Conservation (phyloP, 2,888 invertebrate genomes). For the Pammene aurita region DNA sequence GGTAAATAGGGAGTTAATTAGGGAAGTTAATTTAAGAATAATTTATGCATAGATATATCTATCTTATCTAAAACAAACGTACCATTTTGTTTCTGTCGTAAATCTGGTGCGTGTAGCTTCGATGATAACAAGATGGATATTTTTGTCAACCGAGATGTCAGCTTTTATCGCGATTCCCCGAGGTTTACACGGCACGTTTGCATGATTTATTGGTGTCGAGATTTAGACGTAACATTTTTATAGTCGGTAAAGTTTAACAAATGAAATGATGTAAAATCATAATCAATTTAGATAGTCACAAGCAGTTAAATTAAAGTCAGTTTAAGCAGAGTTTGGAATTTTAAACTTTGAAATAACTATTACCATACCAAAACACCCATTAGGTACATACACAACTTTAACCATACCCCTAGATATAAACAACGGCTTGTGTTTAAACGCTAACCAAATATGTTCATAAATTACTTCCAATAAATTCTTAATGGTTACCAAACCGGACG, state of each 20-base stretch:
- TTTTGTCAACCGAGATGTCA: conserved; percentile 18
- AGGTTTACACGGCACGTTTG: conserved; percentile 9
- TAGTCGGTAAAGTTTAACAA: background rate
- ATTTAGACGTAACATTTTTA: conserved; percentile 7
- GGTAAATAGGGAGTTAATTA: too few relatives aligned
- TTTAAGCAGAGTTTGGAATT: too few relatives aligned
- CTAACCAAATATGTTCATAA: too few relatives aligned
- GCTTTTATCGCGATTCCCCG: conserved; percentile 24
- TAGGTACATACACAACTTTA: too few relatives aligned
- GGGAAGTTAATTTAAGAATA: background rate
- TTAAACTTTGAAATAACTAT: too few relatives aligned
- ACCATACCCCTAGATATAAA: too few relatives aligned
- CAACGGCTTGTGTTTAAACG: too few relatives aligned
- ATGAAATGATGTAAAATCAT: background rate
- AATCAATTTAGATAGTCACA: too few relatives aligned
- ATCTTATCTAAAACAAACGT: background rate
- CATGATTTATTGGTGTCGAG: conserved; percentile 28
- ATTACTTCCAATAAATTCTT: too few relatives aligned
- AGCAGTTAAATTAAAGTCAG: too few relatives aligned
- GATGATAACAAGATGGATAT: conserved; percentile 29
- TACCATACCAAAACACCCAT: too few relatives aligned
- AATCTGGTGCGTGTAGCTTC: conserved; percentile 5
- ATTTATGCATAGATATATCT: background rate
- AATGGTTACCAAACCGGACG: too few relatives aligned
- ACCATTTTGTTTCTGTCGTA: background rate